Evolutionary conservation across 2,888 invertebrate species (phyloP).

Genomic region (Omphaloscelis lunosa): DNA sequence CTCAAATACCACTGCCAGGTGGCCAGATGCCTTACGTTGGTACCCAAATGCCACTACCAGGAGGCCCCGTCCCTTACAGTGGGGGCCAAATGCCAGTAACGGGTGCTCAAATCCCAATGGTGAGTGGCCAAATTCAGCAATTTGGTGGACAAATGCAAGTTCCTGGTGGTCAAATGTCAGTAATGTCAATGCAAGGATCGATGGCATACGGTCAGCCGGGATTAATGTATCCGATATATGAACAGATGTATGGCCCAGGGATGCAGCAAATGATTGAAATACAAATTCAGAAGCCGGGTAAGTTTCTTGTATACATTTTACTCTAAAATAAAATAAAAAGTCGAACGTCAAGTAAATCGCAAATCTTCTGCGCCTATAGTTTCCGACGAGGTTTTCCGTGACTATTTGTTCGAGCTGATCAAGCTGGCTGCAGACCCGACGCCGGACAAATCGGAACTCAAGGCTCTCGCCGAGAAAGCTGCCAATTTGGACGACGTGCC

Average conservation of each 20-base stretch:
- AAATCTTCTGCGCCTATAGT: constrained; percentile 18
- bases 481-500: constrained; percentile 90
- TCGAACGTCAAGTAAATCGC: not conserved
- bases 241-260: constrained; percentile 51
- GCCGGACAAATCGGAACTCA: constrained; percentile 86
- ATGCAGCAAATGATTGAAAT: constrained; percentile 63
- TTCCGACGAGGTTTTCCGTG: constrained; percentile 82
- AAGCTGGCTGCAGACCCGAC: constrained; percentile 87
- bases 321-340: not conserved
- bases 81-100: constrained; percentile 30
- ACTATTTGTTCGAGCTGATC: constrained; percentile 92
- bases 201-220: constrained; percentile 41
- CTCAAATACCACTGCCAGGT: constrained; percentile 9
- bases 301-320: not conserved
- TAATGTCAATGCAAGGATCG: constrained; percentile 38
- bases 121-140: constrained; percentile 10
- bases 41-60: constrained; percentile 11
- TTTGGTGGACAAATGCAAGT: constrained; percentile 31
- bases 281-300: constrained; percentile 57
- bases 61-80: constrained; percentile 14
- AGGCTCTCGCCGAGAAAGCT: constrained; percentile 91
- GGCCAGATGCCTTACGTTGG: not conserved
- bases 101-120: constrained; percentile 22
- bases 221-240: constrained; percentile 50
- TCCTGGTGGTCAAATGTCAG: constrained; percentile 32